Evolutionary conservation across 2,888 invertebrate genomes (phyloP).

Genomic region (Mimachlamys varia): DNA sequence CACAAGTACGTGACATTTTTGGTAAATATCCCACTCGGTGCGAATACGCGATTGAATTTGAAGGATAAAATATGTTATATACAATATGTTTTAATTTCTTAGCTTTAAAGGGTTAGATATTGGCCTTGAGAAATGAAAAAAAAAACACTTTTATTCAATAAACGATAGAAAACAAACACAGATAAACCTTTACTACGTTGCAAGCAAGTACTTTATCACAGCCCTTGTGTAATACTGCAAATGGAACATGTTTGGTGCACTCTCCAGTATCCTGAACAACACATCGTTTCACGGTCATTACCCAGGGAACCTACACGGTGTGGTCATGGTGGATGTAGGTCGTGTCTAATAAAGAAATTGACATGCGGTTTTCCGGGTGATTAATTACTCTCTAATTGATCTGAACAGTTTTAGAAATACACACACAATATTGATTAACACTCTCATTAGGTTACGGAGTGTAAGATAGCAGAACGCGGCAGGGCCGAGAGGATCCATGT

Average conservation of each 20-base stretch:
- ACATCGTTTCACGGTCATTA: no score
- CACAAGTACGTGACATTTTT: neutral
- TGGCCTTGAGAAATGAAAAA: no score
- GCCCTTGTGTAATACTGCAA: neutral
- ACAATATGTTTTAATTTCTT: no score
- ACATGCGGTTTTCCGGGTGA: slow-evolving; percentile 24
- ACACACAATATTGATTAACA: neutral
- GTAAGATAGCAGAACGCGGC: neutral
- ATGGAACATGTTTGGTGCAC: neutral
- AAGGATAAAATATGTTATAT: no score
- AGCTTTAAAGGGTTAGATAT: no score
- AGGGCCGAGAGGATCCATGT: neutral
- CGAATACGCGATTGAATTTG: neutral
- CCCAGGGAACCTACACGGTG: neutral
- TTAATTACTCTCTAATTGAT: slow-evolving; percentile 28
- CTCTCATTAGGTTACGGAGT: neutral
- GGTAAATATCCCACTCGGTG: neutral
- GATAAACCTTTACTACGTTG: no score
- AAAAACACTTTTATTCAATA: no score
- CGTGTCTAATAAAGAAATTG: slow-evolving; percentile 31
- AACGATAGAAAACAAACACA: no score
- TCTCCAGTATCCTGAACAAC: no score
- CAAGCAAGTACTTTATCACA: no score
- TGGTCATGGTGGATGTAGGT: neutral
- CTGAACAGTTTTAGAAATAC: slow-evolving; percentile 23